Evolutionary conservation across 2,888 invertebrate species (phyloP).

Genomic region (Philopedon plagiatum): DNA sequence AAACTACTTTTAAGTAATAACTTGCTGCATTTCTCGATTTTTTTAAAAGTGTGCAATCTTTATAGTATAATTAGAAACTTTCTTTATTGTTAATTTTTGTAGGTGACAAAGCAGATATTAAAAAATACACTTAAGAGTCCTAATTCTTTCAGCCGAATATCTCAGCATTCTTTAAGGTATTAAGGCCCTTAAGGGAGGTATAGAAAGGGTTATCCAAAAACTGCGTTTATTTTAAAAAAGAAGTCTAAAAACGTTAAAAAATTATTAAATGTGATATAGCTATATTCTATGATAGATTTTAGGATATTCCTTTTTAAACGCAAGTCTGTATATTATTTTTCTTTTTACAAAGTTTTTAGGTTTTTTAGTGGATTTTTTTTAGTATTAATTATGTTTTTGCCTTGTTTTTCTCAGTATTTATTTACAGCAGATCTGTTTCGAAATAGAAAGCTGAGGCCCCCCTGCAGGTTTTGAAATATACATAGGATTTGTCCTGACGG

Average conservation of each 20-base stretch:
- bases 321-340: constrained; percentile 4
- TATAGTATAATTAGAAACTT: background rate
- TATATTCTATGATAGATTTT: constrained; percentile 14
- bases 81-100: background rate
- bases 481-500: no score
- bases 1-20: no score
- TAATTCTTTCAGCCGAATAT: background rate
- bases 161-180: background rate
- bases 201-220: background rate
- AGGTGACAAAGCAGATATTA: background rate
- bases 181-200: background rate
- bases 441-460: no score
- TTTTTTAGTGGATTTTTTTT: background rate
- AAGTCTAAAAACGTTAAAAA: constrained; percentile 19
- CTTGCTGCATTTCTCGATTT: background rate
- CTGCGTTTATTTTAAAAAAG: background rate
- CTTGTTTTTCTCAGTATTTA: background rate
- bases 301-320: background rate
- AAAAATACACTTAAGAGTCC: background rate
- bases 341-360: background rate
- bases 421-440: no score
- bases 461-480: no score
- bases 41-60: background rate
- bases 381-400: background rate
- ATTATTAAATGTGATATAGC: constrained; percentile 22